phyloP scores from a whole-genome alignment of 2,797 vertebrate species.

The Neomorphus geoffroyi region DNA sequence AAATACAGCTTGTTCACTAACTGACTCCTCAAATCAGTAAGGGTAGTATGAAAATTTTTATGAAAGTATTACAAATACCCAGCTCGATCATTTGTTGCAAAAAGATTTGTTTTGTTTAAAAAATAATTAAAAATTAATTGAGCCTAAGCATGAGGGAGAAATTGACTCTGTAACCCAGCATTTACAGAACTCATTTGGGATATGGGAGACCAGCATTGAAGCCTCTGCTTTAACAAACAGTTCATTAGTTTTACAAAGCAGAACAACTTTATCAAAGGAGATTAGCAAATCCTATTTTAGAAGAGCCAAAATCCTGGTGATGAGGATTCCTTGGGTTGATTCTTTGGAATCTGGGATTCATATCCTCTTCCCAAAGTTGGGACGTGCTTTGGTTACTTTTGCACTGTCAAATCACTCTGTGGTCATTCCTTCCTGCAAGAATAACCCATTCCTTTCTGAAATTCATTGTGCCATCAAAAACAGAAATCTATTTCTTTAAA shows the following conservation, averaged over 20 bases:
- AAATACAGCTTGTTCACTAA: not conserved
- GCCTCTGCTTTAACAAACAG: not conserved
- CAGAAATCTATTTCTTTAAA: not conserved
- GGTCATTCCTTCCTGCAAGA: not conserved
- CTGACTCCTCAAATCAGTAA: not conserved
- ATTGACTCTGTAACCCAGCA: slow-evolving; percentile 13
- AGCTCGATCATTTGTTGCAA: not conserved
- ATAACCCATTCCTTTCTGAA: not conserved
- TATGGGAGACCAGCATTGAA: not conserved
- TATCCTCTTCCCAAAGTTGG: not conserved
- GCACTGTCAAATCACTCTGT: not conserved
- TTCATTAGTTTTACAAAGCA: slow-evolving; percentile 27
- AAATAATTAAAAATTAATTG: slow-evolving; percentile 44
- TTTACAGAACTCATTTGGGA: not conserved
- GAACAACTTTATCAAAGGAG: not conserved
- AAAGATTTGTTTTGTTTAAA: slow-evolving; percentile 12
- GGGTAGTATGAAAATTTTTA: not conserved
- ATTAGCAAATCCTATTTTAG: not conserved
- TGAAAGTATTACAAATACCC: not conserved
- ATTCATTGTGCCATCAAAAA: not conserved
- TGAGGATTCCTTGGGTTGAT: not conserved
- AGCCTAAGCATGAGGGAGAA: not conserved
- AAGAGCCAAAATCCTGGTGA: not conserved
- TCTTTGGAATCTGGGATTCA: not conserved
- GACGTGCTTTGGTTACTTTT: not conserved